Conservation (phyloP, 2,888 invertebrate species). For the Coleophora deauratella region DNA sequence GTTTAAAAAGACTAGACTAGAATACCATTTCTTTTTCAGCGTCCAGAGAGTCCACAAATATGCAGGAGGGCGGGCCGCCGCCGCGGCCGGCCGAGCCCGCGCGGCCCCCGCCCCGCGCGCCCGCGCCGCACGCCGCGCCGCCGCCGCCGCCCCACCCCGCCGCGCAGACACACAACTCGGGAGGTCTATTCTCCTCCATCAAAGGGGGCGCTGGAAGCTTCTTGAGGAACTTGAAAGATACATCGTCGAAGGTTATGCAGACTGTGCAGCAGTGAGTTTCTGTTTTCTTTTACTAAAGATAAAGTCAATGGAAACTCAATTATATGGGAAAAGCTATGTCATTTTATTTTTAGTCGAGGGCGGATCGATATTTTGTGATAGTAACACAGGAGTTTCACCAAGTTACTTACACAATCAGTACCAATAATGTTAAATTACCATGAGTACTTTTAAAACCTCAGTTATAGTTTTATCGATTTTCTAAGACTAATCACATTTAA, state of each 20-base stretch:
- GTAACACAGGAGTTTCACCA: no score
- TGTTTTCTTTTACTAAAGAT: slow-evolving; percentile 5
- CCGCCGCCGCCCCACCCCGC: slow-evolving; percentile 31
- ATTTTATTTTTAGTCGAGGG: no score
- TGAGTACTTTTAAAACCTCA: no score
- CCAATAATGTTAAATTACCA: no score
- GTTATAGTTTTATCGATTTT: no score
- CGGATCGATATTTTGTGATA: no score
- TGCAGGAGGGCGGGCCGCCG: slow-evolving; percentile 38
- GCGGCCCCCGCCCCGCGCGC: slow-evolving; percentile 37
- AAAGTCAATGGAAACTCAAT: no score
- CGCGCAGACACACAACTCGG: slow-evolving; percentile 40
- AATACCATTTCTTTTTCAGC: slow-evolving; percentile 38
- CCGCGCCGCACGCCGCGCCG: slow-evolving; percentile 41
- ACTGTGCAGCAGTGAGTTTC: slow-evolving; percentile 89
- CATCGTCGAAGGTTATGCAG: slow-evolving; percentile 97
- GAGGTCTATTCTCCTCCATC: slow-evolving; percentile 87
- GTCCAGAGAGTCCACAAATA: slow-evolving; percentile 38
- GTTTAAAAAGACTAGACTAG: no score
- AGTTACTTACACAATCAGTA: no score
- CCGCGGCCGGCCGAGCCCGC: slow-evolving; percentile 42
- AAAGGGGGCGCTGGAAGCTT: slow-evolving; percentile 95
- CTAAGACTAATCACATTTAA: no score
- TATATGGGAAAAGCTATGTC: no score
- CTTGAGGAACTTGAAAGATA: slow-evolving; percentile 95